Evolutionary conservation across 1,140 invertebrate species (phyloP).

Genomic region (Drosophila dunni): DNA sequence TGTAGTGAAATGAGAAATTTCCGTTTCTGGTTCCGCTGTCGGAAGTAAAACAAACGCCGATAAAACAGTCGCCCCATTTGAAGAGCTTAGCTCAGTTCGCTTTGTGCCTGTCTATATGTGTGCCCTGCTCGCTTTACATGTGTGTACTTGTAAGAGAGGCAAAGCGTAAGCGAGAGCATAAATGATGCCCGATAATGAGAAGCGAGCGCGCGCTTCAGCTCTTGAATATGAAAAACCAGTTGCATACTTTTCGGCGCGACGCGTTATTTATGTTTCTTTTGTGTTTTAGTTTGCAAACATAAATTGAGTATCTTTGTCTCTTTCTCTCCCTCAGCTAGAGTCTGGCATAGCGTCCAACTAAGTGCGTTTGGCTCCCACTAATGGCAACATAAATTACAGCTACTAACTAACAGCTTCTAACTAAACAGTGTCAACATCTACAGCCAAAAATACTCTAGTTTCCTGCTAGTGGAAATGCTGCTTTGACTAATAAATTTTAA

Average conservation of each 20-base stretch:
- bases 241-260: constrained; percentile 63
- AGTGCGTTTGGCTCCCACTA: constrained; percentile 66
- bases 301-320: constrained; percentile 42
- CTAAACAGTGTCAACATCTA: constrained; percentile 61
- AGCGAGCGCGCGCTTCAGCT: constrained; percentile 13
- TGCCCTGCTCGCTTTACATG: background rate
- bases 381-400: constrained; percentile 78
- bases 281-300: constrained; percentile 47
- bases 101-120: background rate
- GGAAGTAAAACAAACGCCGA: constrained; percentile 82
- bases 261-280: constrained; percentile 71
- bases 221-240: constrained; percentile 69
- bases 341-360: constrained; percentile 14
- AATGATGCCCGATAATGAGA: constrained; percentile 74
- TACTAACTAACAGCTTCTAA: constrained; percentile 63
- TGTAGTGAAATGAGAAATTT: constrained; percentile 83
- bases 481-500: background rate
- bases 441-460: constrained; percentile 32
- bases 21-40: constrained; percentile 79
- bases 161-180: constrained; percentile 48
- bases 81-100: constrained; percentile 29
- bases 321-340: background rate
- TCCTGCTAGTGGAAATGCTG: background rate
- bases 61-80: constrained; percentile 60
- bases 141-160: background rate